Evolutionary conservation across 1,140 invertebrate genomes (phyloP).

Genomic region (Leptinotarsa defecta): DNA sequence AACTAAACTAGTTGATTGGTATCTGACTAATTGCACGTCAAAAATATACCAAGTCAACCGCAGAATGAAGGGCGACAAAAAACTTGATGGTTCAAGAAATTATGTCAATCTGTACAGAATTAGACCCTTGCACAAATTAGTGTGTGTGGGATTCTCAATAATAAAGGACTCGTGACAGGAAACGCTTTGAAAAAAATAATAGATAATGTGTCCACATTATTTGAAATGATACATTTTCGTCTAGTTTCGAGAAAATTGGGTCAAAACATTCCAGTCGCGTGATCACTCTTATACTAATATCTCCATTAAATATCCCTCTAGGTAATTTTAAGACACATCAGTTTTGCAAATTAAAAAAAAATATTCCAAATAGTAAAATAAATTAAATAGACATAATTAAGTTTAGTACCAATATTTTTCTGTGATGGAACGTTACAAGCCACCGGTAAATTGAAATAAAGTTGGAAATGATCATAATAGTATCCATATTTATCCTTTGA

Average conservation of each 20-base stretch:
- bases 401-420: no score
- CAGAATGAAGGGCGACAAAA: neutral
- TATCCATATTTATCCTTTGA: no score
- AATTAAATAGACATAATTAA: no score
- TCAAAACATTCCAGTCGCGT: neutral
- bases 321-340: no score
- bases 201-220: conserved; percentile 19
- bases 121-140: neutral
- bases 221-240: conserved; percentile 10
- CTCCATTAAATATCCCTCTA: neutral
- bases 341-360: no score
- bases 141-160: neutral
- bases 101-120: neutral
- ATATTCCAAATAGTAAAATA: no score
- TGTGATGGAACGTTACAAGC: no score
- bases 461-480: no score
- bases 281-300: neutral
- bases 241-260: conserved; percentile 3
- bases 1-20: no score
- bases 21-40: no score
- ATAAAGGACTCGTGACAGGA: conserved; percentile 4
- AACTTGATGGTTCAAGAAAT: neutral
- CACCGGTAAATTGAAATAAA: no score
- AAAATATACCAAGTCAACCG: neutral
- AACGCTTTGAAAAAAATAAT: conserved; percentile 10